Percentiles rank a stretch among this genome's conserved stretches.
These are phyloP conservation scores for Ptilodon capucinus DNA, from an alignment of 2,888 invertebrate genomes.

Conservation along the genomic window DNA sequence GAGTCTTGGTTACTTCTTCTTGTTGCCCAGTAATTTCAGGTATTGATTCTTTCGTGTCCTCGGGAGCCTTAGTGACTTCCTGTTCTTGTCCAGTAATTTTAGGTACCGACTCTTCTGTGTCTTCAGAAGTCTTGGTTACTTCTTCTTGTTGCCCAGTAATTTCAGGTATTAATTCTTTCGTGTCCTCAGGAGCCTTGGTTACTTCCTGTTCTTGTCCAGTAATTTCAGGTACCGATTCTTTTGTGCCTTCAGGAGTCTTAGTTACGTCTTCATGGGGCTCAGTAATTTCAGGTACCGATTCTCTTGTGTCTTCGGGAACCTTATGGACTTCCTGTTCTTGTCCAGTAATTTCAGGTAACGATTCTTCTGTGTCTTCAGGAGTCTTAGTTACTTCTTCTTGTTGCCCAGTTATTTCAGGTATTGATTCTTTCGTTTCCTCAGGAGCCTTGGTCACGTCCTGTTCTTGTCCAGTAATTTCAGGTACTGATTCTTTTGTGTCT, in stretches of 20 bases:
- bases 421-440: neutral
- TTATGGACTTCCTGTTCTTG: neutral
- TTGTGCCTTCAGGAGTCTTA: neutral
- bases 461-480: neutral
- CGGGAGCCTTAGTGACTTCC: neutral
- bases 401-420: neutral
- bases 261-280: neutral
- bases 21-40: neutral
- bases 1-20: neutral
- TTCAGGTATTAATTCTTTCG: neutral
- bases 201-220: neutral
- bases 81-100: neutral
- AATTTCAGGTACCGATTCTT: neutral
- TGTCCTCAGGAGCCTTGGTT: neutral
- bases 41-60: neutral
- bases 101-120: neutral
- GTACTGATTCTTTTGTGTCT: neutral
- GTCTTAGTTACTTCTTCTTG: neutral
- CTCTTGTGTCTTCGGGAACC: neutral
- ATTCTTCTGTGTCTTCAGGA: neutral
- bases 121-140: slow-evolving; percentile 3
- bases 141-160: neutral
- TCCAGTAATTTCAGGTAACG: neutral
- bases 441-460: slow-evolving; percentile 2
- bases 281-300: neutral